A percentile compares a stretch with the other conserved stretches of the same genome.
Conservation (phyloP, 2,797 vertebrate species). For the Discoglossus pictus region DNA sequence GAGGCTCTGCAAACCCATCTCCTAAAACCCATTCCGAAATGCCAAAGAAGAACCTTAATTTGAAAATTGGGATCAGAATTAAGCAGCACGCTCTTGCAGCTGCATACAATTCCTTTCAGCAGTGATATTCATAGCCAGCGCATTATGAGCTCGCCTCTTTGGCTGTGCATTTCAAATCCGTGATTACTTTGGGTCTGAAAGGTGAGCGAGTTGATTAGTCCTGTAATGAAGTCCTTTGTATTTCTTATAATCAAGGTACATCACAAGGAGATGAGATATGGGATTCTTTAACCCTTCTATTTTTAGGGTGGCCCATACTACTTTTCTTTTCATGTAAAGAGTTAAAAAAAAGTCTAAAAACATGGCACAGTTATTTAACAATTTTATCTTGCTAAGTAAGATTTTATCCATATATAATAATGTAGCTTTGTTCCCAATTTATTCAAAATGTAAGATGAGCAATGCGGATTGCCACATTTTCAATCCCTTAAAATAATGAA, state of each 20-base stretch:
- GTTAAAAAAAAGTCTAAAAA: too few relatives aligned
- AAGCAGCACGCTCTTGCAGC: conserved; percentile 50
- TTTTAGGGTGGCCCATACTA: conserved; percentile 3
- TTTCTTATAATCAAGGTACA: conserved; percentile 61
- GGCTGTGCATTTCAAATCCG: conserved; percentile 63
- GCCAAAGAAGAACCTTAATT: conserved; percentile 68
- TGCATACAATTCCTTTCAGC: conserved; percentile 43
- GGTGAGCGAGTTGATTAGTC: conserved; percentile 60
- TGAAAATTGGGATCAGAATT: conserved; percentile 62
- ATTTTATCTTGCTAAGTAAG: too few relatives aligned
- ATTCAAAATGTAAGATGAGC: too few relatives aligned
- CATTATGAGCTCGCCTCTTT: conserved; percentile 44
- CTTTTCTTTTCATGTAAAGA: too few relatives aligned
- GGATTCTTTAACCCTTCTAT: conserved; percentile 36
- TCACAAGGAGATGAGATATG: conserved; percentile 51
- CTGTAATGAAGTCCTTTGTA: conserved; percentile 60
- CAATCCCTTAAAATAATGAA: too few relatives aligned
- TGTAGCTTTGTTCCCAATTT: too few relatives aligned
- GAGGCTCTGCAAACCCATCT: conserved; percentile 61
- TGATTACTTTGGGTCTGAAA: conserved; percentile 61
- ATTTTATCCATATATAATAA: too few relatives aligned
- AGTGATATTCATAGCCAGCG: conserved; percentile 45
- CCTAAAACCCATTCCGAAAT: conserved; percentile 63
- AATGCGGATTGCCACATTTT: too few relatives aligned
- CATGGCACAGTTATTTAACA: too few relatives aligned